Percentiles rank a stretch among this genome's conserved stretches.
phyloP scores from a whole-genome alignment of 1,140 invertebrate species.

The Eulimnadia texana region DNA sequence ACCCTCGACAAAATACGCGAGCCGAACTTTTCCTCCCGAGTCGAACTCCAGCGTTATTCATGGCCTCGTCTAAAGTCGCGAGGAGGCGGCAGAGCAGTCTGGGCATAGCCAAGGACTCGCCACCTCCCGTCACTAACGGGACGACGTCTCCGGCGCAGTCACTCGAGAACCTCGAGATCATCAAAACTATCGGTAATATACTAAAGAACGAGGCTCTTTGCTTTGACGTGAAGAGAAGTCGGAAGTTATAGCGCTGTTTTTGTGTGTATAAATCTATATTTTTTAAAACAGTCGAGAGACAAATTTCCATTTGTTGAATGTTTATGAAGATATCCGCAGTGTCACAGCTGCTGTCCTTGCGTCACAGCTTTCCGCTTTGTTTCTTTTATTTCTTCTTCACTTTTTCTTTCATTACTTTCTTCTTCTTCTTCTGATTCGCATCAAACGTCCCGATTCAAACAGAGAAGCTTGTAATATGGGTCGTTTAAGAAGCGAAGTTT shows the following conservation, averaged over 20 bases:
- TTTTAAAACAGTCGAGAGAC: too few relatives aligned
- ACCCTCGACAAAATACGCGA: neutral
- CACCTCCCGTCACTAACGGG: conserved; percentile 27
- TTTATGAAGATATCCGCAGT: neutral
- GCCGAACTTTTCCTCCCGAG: neutral
- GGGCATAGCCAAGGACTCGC: conserved; percentile 19
- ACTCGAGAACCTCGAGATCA: conserved; percentile 58
- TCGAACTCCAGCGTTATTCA: conserved; percentile 20
- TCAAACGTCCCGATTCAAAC: too few relatives aligned
- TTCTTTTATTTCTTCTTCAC: neutral
- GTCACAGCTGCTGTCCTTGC: neutral
- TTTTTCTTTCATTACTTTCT: neutral
- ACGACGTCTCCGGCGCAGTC: conserved; percentile 43
- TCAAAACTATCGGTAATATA: conserved; percentile 58
- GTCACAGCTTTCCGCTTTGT: neutral
- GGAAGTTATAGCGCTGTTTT: too few relatives aligned
- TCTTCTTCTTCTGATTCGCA: neutral
- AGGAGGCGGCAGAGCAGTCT: conserved; percentile 28
- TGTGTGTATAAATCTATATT: too few relatives aligned
- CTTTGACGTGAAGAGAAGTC: too few relatives aligned
- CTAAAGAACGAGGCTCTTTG: too few relatives aligned
- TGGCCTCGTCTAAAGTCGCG: conserved; percentile 26
- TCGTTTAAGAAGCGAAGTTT: too few relatives aligned
- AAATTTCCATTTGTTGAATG: too few relatives aligned
- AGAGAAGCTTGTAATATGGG: too few relatives aligned